A percentile compares a stretch with the other conserved stretches of the same genome.
These are phyloP conservation scores for Drosophila takahashii DNA, from an alignment of 1,140 invertebrate genomes.

Conservation along the genomic window DNA sequence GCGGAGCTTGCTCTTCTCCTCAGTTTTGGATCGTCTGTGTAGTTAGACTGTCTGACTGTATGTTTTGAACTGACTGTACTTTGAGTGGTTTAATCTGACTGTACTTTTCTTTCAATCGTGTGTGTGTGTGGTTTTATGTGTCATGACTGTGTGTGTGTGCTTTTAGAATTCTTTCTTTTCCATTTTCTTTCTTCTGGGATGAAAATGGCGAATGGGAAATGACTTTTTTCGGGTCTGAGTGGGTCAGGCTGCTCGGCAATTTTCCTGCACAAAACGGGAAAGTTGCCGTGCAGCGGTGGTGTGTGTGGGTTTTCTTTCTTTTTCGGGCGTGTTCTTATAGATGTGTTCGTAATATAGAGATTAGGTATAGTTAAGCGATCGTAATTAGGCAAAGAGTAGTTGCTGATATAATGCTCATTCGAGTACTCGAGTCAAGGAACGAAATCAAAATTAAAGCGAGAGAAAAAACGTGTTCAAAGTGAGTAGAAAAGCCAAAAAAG, in stretches of 20 bases:
- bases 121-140: conserved; percentile 23
- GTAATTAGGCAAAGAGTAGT: conserved; percentile 65
- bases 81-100: conserved; percentile 23
- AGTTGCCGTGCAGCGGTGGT: conserved; percentile 13
- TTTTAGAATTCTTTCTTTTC: background rate
- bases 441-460: conserved; percentile 61
- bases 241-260: conserved; percentile 16
- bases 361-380: conserved; percentile 71
- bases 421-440: conserved; percentile 54
- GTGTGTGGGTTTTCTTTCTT: background rate
- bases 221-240: conserved; percentile 5
- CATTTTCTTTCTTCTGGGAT: conserved; percentile 5
- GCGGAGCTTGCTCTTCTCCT: conserved; percentile 1
- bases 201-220: conserved; percentile 18
- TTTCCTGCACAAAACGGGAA: background rate
- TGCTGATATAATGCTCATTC: conserved; percentile 72
- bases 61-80: conserved; percentile 27
- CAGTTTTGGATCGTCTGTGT: conserved; percentile 22
- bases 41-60: conserved; percentile 36
- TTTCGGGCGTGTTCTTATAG: conserved; percentile 5
- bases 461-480: conserved; percentile 54
- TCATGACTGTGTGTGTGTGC: conserved; percentile 29
- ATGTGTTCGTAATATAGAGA: conserved; percentile 47
- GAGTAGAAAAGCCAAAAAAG: conserved; percentile 53
- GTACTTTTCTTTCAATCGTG: conserved; percentile 19